A percentile compares a stretch with the other conserved stretches of the same genome.
Conservation (phyloP, 2,797 vertebrate species). For the Echiichthys vipera region DNA sequence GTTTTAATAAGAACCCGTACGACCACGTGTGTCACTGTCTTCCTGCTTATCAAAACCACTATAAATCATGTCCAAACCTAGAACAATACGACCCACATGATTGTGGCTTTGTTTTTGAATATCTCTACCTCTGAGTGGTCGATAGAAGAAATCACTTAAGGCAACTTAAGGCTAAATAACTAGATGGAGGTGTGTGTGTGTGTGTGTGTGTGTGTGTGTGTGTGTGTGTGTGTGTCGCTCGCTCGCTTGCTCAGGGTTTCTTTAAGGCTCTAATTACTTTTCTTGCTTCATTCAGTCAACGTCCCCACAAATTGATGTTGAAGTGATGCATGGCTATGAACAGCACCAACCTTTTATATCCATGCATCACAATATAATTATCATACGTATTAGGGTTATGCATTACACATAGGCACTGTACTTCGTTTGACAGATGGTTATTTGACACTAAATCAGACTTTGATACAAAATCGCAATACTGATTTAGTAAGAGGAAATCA, state of each 20-base stretch:
- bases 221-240: slow-evolving; percentile 3
- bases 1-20: neutral
- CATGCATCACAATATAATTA: slow-evolving; percentile 3
- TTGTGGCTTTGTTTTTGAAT: neutral
- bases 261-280: slow-evolving; percentile 53
- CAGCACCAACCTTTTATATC: neutral
- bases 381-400: neutral
- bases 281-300: slow-evolving; percentile 49
- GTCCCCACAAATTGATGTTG: slow-evolving; percentile 47
- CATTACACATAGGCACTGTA: slow-evolving; percentile 34
- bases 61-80: neutral
- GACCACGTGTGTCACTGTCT: neutral
- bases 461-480: slow-evolving; percentile 13
- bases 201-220: neutral
- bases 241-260: slow-evolving; percentile 29
- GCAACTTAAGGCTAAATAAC: slow-evolving; percentile 14
- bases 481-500: slow-evolving; percentile 7
- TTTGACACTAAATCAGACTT: slow-evolving; percentile 39
- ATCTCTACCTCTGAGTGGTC: neutral
- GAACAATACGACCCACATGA: neutral
- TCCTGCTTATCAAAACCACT: neutral
- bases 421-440: slow-evolving; percentile 38
- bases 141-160: slow-evolving; percentile 18
- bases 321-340: slow-evolving; percentile 51
- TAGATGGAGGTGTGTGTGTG: slow-evolving; percentile 4